A percentile compares a stretch with the other conserved stretches of the same genome.
Evolutionary conservation across 2,113 vertebrate species (phyloP).

Genomic region (Poecile atricapillus): DNA sequence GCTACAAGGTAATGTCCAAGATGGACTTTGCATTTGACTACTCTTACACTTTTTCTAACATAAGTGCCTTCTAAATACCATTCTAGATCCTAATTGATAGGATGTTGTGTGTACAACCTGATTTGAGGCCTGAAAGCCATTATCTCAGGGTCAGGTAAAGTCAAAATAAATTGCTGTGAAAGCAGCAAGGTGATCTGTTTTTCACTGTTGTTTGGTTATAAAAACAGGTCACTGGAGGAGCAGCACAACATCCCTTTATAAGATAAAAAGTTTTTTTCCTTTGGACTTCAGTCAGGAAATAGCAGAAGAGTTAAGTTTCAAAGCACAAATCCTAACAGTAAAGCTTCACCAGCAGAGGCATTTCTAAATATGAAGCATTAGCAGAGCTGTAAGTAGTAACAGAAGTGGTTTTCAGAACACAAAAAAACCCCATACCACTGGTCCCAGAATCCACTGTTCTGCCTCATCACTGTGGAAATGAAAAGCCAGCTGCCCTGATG

Average conservation of each 20-base stretch:
- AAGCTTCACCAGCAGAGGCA: background rate
- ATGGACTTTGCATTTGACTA: background rate
- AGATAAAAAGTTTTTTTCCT: background rate
- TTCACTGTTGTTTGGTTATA: background rate
- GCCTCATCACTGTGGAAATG: background rate
- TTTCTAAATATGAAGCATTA: background rate
- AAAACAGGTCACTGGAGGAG: background rate
- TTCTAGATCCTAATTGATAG: background rate
- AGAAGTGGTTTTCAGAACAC: background rate
- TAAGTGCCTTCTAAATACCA: background rate
- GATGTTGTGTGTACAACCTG: background rate
- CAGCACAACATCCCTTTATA: background rate
- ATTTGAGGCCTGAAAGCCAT: background rate
- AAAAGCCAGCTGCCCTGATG: background rate
- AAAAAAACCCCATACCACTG: background rate
- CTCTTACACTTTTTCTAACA: background rate
- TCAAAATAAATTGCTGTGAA: background rate
- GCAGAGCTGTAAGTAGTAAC: background rate
- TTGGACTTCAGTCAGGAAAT: background rate
- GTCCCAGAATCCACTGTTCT: background rate
- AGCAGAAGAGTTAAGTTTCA: background rate
- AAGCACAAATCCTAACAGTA: background rate
- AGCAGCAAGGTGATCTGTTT: background rate
- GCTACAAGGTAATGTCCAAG: background rate
- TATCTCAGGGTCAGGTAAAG: background rate